phyloP scores from a whole-genome alignment of 2,797 vertebrate genomes.

The Poecilia wingei region DNA sequence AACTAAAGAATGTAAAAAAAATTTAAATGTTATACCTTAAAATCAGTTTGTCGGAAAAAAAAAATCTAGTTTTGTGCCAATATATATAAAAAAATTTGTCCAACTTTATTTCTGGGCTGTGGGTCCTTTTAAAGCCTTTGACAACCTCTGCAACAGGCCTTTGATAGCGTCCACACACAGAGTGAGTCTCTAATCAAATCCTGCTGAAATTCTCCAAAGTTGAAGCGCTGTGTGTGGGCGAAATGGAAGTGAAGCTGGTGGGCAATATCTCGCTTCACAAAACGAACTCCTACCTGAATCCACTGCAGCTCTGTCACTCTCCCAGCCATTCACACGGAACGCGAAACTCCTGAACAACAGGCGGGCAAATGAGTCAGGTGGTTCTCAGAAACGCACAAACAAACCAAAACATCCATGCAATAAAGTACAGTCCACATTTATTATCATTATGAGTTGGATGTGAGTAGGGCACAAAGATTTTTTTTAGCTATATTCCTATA shows the following conservation, averaged over 20 bases:
- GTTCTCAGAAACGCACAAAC: constrained; percentile 16
- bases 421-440: not conserved
- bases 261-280: constrained; percentile 38
- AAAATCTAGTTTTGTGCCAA: not conserved
- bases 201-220: constrained; percentile 41
- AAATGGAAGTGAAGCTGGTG: constrained; percentile 49
- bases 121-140: not conserved
- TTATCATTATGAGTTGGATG: not conserved
- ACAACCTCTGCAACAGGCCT: not conserved
- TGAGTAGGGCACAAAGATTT: not conserved
- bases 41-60: not conserved
- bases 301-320: constrained; percentile 37
- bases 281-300: constrained; percentile 58
- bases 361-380: constrained; percentile 30
- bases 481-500: not conserved
- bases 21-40: too few relatives aligned
- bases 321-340: constrained; percentile 27
- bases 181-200: constrained; percentile 15
- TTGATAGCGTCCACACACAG: constrained; percentile 4
- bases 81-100: not conserved
- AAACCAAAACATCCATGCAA: constrained; percentile 1
- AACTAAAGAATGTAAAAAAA: not conserved
- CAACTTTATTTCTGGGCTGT: not conserved
- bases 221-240: constrained; percentile 46
- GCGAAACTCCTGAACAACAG: constrained; percentile 10